Percentiles rank a stretch among this genome's conserved stretches.
These are phyloP conservation scores for Drosophila trichaetosa DNA, from an alignment of 2,888 invertebrate genomes.

Conservation along the genomic window DNA sequence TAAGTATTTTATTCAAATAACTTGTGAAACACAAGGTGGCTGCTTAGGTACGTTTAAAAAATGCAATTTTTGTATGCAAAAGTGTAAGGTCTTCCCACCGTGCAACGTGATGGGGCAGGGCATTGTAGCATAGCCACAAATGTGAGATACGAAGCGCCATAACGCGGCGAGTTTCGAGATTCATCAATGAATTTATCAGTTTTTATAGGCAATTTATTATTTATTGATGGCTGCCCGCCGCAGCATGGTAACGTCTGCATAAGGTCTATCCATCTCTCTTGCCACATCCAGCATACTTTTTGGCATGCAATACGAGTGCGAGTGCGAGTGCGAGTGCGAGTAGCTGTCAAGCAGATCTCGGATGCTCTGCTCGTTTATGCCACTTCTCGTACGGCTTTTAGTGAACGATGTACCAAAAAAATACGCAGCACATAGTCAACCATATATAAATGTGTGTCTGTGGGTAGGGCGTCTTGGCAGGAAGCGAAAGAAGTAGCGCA, in stretches of 20 bases:
- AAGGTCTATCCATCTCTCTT: conserved; percentile 40
- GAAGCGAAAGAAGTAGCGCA: conserved; percentile 35
- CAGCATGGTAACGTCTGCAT: conserved; percentile 30
- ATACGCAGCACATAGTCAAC: conserved; percentile 15
- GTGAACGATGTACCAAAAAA: conserved; percentile 21
- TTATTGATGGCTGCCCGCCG: conserved; percentile 65
- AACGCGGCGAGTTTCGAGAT: conserved; percentile 49
- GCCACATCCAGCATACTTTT: conserved; percentile 41
- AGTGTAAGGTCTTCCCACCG: background rate
- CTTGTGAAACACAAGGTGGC: background rate
- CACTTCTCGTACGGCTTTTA: conserved; percentile 20
- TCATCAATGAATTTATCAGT: conserved; percentile 79
- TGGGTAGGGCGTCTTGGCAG: background rate
- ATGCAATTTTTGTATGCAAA: background rate
- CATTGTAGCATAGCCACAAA: conserved; percentile 32
- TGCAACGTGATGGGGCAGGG: background rate
- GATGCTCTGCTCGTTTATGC: conserved; percentile 24
- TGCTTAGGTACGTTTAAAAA: background rate
- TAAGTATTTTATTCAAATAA: background rate
- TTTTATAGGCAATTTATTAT: conserved; percentile 79
- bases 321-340: conserved; percentile 15
- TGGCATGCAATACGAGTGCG: background rate
- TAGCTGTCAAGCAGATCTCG: conserved; percentile 63
- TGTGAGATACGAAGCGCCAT: conserved; percentile 37
- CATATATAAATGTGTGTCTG: conserved; percentile 6